A percentile compares a stretch with the other conserved stretches of the same genome.
phyloP scores from a whole-genome alignment of 2,113 vertebrate genomes.

The Myrmecophaga tridactyla region DNA sequence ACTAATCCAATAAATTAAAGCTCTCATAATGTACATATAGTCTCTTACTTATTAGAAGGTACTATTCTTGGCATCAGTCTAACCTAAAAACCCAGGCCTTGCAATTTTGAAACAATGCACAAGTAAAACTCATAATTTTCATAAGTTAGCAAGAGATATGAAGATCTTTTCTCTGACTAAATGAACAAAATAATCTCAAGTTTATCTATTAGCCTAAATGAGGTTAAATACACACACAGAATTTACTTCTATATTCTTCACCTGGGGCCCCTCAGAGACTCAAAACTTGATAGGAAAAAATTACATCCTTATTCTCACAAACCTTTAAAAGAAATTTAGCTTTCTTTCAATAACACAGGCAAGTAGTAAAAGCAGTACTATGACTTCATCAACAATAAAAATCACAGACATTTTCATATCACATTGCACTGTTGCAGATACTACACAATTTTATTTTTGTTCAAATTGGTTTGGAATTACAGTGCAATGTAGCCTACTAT shows the following conservation, averaged over 20 bases:
- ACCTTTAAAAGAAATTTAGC: background rate
- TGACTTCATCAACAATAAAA: background rate
- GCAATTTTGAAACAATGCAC: background rate
- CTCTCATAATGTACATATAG: background rate
- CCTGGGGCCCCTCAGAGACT: background rate
- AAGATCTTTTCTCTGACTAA: background rate
- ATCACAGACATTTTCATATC: background rate
- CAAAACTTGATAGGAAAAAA: slow-evolving; percentile 16
- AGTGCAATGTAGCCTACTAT: background rate
- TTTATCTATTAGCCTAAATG: background rate
- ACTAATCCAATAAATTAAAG: background rate
- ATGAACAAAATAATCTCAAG: background rate
- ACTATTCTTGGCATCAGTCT: slow-evolving; percentile 9
- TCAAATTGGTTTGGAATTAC: background rate
- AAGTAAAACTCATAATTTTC: slow-evolving; percentile 10
- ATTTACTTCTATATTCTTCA: slow-evolving; percentile 27
- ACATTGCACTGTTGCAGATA: background rate
- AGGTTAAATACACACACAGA: slow-evolving; percentile 31
- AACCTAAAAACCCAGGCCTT: slow-evolving; percentile 1
- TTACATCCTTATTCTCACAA: background rate
- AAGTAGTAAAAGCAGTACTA: background rate
- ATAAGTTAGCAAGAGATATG: background rate
- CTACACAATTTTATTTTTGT: background rate
- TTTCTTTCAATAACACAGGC: background rate
- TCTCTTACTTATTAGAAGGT: background rate